Percentiles rank a stretch among this genome's conserved stretches.
These are phyloP conservation scores for Patella caerulea DNA, from an alignment of 2,888 invertebrate species.

Conservation along the genomic window DNA sequence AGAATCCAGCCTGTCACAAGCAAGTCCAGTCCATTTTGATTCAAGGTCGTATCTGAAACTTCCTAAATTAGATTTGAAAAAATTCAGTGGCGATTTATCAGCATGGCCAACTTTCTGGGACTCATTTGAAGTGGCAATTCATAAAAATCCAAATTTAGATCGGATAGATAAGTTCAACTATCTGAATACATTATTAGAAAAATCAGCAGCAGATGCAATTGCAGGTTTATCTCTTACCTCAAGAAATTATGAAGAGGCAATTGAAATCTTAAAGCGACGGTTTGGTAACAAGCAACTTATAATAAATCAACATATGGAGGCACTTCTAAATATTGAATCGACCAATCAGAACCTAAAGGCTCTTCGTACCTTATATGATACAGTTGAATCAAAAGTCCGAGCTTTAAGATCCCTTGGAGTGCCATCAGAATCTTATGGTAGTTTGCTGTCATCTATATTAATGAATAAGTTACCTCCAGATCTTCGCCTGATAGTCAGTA, in stretches of 20 bases:
- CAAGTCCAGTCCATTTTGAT: too few relatives aligned
- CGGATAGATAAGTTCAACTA: background rate
- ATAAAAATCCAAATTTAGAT: background rate
- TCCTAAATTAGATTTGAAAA: background rate
- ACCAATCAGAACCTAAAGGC: background rate
- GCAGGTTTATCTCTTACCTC: background rate
- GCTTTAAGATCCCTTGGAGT: too few relatives aligned
- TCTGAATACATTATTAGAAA: too few relatives aligned
- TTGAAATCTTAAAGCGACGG: background rate
- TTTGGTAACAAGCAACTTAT: conserved; percentile 1
- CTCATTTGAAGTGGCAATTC: background rate
- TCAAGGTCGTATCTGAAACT: background rate
- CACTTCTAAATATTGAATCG: background rate
- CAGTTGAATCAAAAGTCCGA: too few relatives aligned
- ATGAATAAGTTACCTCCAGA: background rate
- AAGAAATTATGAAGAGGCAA: background rate
- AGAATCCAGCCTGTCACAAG: too few relatives aligned
- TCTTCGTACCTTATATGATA: too few relatives aligned
- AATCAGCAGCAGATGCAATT: conserved; percentile 6
- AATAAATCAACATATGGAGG: conserved; percentile 1
- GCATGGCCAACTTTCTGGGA: conserved; percentile 3
- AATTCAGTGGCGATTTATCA: background rate
- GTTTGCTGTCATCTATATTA: too few relatives aligned
- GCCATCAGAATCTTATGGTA: too few relatives aligned
- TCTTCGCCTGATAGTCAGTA: background rate